Base-by-base conservation (phyloP, 2,113 vertebrate species). In the Bubo bubo region DNA sequence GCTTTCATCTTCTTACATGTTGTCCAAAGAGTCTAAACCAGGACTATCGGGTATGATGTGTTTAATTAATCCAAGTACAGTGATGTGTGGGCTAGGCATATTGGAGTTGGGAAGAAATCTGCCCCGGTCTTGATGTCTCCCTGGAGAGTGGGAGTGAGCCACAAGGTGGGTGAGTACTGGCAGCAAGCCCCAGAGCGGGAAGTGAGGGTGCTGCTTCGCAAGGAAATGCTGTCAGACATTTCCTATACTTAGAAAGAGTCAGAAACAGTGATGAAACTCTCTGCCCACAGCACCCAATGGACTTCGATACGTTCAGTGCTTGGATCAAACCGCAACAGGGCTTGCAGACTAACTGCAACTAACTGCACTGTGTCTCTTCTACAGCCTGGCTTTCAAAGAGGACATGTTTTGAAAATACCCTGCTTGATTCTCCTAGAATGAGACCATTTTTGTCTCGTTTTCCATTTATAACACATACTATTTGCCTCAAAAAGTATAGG, bases 71-170 rank as follows among this genome's bases (percentile, higher is more conserved):
- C 37, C 11, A 43, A 37, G 56, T 15, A 30, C 13, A 39, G 14
- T 22, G 60, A 71, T 1, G 4, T 37, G 41, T 55, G n/a, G n/a
- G 64, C 34, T 59, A 41, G 43, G 43, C 37, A 72, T 37, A 59
- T 0, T 41, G 47, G 62, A 72, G 39, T 1, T 56, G 30, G 43
- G 52, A 90, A 82, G 49, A 43, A 77, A 73, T 39, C 53, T 37
- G 53, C 16, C 58, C 83, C 0, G 0, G 22, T 50, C 59, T 91
- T 3, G 1, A 55, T 0, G 8, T 32, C 47, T 90, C 34, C 23
- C 39, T 0, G 4, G 53, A 47, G 66, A 68, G 66, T 30, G 12
- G 37, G 45, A 72, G 62, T n/a, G 19, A 76, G 35, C 27, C 34
- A 62, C 8, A 13, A 49, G 41, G 47, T 41, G 28, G 20, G 47